Percentiles rank a stretch among this genome's conserved stretches.
phyloP scores from a whole-genome alignment of 1,140 invertebrate species.

The Microplitis demolitor region DNA sequence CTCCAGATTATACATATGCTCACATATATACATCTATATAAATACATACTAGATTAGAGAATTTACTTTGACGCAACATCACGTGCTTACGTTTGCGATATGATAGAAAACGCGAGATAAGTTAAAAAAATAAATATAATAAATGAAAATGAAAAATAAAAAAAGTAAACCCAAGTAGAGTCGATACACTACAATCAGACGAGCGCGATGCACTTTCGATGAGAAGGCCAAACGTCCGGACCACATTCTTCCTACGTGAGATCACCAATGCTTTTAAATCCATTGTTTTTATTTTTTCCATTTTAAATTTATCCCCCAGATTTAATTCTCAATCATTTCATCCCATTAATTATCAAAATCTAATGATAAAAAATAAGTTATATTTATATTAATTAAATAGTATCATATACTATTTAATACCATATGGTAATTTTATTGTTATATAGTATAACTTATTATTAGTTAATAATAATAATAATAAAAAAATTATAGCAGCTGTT shows the following conservation, averaged over 20 bases:
- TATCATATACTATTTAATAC: too few species aligned
- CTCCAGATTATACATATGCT: too few species aligned
- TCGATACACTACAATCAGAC: constrained; percentile 34
- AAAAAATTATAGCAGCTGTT: background rate
- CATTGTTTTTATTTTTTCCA: background rate
- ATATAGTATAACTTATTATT: too few species aligned
- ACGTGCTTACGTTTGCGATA: background rate
- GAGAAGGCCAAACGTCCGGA: constrained; percentile 47
- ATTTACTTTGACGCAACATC: constrained; percentile 21
- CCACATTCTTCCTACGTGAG: constrained; percentile 56
- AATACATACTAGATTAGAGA: background rate
- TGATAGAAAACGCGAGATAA: too few species aligned
- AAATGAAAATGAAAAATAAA: background rate
- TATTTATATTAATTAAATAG: background rate
- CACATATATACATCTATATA: background rate
- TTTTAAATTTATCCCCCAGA: background rate
- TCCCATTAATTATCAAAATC: too few species aligned
- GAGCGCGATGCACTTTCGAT: constrained; percentile 51
- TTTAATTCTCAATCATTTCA: too few species aligned
- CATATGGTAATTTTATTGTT: too few species aligned
- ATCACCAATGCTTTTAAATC: constrained; percentile 40
- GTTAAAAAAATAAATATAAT: background rate
- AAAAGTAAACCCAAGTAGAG: constrained; percentile 6
- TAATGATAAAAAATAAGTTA: background rate
- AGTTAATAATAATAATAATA: background rate